A percentile compares a stretch with the other conserved stretches of the same genome.
phyloP scores from a whole-genome alignment of 2,113 vertebrate genomes.

The Boleophthalmus pectinirostris region DNA sequence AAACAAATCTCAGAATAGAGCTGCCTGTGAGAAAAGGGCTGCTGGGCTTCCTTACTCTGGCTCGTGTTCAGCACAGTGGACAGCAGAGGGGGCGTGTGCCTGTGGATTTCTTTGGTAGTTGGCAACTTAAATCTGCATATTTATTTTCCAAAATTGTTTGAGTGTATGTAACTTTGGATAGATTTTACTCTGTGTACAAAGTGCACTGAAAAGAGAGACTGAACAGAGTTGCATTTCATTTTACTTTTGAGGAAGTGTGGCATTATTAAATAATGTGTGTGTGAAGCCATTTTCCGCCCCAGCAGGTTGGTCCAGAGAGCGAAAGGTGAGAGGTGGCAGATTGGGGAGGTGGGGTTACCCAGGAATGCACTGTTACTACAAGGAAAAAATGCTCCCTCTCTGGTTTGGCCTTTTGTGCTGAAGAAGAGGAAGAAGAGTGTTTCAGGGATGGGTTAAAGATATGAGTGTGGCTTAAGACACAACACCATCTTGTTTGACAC shows the following conservation, averaged over 20 bases:
- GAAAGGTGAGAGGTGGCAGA: constrained; percentile 17
- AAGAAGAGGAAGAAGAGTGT: constrained; percentile 23
- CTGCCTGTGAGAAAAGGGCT: neutral
- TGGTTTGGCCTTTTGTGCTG: constrained; percentile 45
- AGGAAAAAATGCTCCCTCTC: constrained; percentile 52
- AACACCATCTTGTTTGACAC: neutral
- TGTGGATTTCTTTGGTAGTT: neutral
- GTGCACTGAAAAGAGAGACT: neutral
- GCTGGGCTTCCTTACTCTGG: neutral
- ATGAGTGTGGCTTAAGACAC: neutral
- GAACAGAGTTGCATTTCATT: neutral
- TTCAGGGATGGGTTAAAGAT: constrained; percentile 5
- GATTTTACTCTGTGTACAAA: neutral
- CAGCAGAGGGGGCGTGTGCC: neutral
- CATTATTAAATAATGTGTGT: constrained; percentile 1
- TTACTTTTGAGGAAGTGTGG: neutral
- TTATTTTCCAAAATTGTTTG: neutral
- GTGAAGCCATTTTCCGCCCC: constrained; percentile 1
- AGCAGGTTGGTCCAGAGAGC: constrained; percentile 11
- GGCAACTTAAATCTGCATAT: neutral
- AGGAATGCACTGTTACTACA: constrained; percentile 44
- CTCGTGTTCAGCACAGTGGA: neutral
- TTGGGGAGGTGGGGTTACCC: constrained; percentile 33
- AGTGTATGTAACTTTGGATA: neutral
- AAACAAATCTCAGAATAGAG: constrained; percentile 7